A percentile compares a stretch with the other conserved stretches of the same genome.
phyloP scores from a whole-genome alignment of 2,888 invertebrate species.

The Petrolisthes manimaculis region DNA sequence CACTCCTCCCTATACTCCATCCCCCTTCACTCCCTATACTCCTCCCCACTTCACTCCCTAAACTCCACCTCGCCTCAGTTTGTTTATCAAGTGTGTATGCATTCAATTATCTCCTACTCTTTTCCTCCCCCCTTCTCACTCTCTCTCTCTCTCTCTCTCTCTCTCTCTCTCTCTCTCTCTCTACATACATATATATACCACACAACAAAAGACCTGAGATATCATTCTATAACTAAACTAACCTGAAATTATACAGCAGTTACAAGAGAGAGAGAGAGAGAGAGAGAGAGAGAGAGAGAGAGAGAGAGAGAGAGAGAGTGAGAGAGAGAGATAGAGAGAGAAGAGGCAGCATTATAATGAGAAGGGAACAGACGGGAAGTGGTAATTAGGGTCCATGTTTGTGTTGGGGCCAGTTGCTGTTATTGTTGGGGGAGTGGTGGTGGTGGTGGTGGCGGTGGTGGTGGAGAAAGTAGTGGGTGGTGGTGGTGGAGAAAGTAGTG shows the following conservation, averaged over 20 bases:
- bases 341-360: conserved; percentile 11
- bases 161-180: neutral
- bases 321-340: neutral
- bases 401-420: conserved; percentile 40
- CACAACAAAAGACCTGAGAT: too few species aligned
- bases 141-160: conserved; percentile 1
- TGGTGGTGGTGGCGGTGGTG: conserved; percentile 6
- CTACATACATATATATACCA: neutral
- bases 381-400: conserved; percentile 40
- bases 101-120: too few species aligned
- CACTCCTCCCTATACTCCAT: too few species aligned
- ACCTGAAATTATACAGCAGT: neutral
- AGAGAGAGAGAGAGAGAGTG: conserved; percentile 26
- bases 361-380: conserved; percentile 15
- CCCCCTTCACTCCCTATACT: too few species aligned
- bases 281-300: conserved; percentile 19
- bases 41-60: too few species aligned
- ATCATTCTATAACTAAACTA: too few species aligned
- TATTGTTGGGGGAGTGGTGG: conserved; percentile 36
- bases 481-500: neutral
- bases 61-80: too few species aligned
- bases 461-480: neutral
- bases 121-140: neutral
- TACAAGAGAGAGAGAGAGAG: conserved; percentile 24
- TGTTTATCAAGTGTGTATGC: too few species aligned